These are phyloP conservation scores for Agrilus cyanescens DNA, from an alignment of 2,888 invertebrate species.

Conservation along the genomic window DNA sequence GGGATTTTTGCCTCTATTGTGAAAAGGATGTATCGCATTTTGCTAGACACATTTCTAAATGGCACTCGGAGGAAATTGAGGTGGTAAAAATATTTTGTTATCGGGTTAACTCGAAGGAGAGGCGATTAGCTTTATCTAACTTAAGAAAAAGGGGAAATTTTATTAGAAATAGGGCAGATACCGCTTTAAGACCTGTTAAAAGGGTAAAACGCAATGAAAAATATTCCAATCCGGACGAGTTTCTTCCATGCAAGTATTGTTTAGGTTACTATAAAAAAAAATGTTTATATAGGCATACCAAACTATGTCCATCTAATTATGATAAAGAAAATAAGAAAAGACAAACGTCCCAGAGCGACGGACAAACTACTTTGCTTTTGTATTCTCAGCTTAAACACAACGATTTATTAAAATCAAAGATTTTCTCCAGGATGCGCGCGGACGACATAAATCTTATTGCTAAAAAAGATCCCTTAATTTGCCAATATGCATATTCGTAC, in stretches of 20 bases:
- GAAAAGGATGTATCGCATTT: conserved; percentile 7
- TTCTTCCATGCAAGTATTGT: conserved; percentile 8
- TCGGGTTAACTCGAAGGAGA: neutral
- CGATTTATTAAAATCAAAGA: conserved; percentile 9
- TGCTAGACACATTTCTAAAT: conserved; percentile 3
- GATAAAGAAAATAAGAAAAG: conserved; percentile 5
- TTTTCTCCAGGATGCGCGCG: conserved; percentile 14
- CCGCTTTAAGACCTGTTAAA: conserved; percentile 8
- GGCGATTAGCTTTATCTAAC: conserved; percentile 7
- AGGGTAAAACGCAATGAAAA: conserved; percentile 2
- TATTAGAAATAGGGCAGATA: conserved; percentile 7
- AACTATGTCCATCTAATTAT: conserved; percentile 6
- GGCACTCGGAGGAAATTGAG: conserved; percentile 4
- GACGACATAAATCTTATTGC: conserved; percentile 10
- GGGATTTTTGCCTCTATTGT: conserved; percentile 5
- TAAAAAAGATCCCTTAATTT: conserved; percentile 13
- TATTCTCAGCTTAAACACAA: conserved; percentile 9
- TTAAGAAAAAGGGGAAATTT: conserved; percentile 10
- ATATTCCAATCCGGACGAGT: conserved; percentile 3
- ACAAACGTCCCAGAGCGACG: conserved; percentile 11
- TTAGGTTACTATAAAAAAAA: conserved; percentile 10
- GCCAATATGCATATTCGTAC: conserved; percentile 14
- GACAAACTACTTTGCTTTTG: conserved; percentile 12
- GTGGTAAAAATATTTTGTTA: neutral
- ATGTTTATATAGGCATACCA: conserved; percentile 9